A percentile compares a stretch with the other conserved stretches of the same genome.
phyloP scores from a whole-genome alignment of 2,888 invertebrate species.

The Drosophila falleni region DNA sequence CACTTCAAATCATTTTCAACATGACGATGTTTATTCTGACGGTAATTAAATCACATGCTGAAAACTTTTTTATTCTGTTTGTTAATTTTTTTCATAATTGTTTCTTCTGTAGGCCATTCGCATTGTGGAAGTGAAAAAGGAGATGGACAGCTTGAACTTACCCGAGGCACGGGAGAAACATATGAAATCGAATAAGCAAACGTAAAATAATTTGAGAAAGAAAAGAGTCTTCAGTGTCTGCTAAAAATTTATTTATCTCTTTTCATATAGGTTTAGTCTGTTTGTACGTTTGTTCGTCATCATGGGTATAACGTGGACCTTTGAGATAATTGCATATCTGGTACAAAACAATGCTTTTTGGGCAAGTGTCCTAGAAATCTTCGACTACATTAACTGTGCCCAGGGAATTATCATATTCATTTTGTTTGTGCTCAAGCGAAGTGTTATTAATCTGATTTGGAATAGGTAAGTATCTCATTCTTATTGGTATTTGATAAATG shows the following conservation, averaged over 20 bases:
- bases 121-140: constrained; percentile 73
- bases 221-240: background rate
- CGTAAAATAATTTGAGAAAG: constrained; percentile 54
- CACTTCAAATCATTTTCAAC: constrained; percentile 79
- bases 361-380: background rate
- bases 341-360: background rate
- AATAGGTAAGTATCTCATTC: constrained; percentile 57
- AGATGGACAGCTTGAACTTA: constrained; percentile 62
- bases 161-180: constrained; percentile 68
- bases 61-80: background rate
- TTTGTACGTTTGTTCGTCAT: constrained; percentile 93
- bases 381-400: constrained; percentile 57
- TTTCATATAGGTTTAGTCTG: constrained; percentile 88
- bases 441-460: constrained; percentile 53
- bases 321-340: constrained; percentile 91
- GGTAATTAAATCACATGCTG: constrained; percentile 4
- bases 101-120: constrained; percentile 50
- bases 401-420: constrained; percentile 76
- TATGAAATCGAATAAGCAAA: constrained; percentile 72
- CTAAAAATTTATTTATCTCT: background rate
- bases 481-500: background rate
- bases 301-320: constrained; percentile 94
- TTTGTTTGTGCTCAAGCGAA: constrained; percentile 70
- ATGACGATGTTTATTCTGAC: constrained; percentile 79
- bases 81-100: background rate